These are phyloP conservation scores for Neofelis nebulosa DNA, from an alignment of 2,113 vertebrate genomes.

Conservation along the genomic window DNA sequence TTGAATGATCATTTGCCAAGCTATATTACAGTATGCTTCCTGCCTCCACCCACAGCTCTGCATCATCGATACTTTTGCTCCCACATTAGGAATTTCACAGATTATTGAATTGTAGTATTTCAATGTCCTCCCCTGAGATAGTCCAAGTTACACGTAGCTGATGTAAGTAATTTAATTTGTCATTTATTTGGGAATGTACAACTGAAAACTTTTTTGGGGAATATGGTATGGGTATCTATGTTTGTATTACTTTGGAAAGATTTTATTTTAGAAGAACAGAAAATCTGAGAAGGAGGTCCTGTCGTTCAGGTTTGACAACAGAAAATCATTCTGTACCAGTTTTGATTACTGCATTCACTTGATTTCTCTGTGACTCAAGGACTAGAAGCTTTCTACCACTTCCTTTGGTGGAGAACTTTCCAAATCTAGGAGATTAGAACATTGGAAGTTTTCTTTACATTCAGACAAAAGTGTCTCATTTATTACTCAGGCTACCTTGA, in stretches of 20 bases:
- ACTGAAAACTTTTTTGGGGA: conserved; percentile 44
- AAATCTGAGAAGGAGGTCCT: conserved; percentile 70
- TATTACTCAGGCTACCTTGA: not conserved
- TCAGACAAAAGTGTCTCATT: conserved; percentile 69
- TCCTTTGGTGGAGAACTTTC: conserved; percentile 70
- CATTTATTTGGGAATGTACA: conserved; percentile 77
- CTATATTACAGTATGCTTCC: conserved; percentile 28
- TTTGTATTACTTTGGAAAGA: conserved; percentile 75
- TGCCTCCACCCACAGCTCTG: conserved; percentile 26
- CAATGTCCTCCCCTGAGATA: conserved; percentile 43
- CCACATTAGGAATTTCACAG: conserved; percentile 59
- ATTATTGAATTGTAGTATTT: not conserved
- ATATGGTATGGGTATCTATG: conserved; percentile 62
- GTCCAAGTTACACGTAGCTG: conserved; percentile 42
- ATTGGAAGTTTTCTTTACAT: conserved; percentile 71
- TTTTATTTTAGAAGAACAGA: conserved; percentile 75
- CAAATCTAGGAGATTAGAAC: conserved; percentile 62
- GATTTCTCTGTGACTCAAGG: conserved; percentile 69
- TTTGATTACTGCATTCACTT: not conserved
- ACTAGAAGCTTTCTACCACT: conserved; percentile 52
- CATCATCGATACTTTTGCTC: conserved; percentile 5
- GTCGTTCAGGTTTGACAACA: conserved; percentile 64
- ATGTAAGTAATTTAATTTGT: conserved; percentile 47
- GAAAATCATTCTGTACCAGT: conserved; percentile 36
- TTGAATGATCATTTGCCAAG: conserved; percentile 28